Percentiles rank a stretch among this genome's conserved stretches.
phyloP scores from a whole-genome alignment of 2,888 invertebrate genomes.

The Apantesis nais region DNA sequence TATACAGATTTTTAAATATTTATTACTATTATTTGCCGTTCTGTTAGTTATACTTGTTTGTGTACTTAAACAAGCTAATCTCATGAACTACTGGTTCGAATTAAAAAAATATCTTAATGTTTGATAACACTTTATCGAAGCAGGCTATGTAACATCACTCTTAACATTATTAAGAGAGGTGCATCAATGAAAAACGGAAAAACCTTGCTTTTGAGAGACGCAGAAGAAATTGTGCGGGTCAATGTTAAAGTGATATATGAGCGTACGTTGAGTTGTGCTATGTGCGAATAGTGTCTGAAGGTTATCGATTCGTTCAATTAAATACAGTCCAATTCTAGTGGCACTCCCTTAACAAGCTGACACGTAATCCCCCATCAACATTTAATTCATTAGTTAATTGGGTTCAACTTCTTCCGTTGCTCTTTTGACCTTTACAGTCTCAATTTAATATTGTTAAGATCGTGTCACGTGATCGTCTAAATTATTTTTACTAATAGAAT shows the following conservation, averaged over 20 bases:
- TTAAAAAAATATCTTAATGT: too few relatives aligned
- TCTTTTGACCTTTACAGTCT: background rate
- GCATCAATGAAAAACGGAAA: too few relatives aligned
- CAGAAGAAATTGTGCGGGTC: too few relatives aligned
- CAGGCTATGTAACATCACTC: too few relatives aligned
- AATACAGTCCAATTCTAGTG: background rate
- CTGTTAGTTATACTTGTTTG: too few relatives aligned
- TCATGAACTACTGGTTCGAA: too few relatives aligned
- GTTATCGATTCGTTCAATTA: background rate
- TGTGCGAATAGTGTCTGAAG: background rate
- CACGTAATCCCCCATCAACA: conserved; percentile 4
- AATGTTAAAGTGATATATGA: background rate
- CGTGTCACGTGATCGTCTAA: background rate
- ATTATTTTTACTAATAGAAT: background rate
- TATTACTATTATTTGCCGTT: too few relatives aligned
- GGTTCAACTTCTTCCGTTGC: background rate
- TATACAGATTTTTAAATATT: too few relatives aligned
- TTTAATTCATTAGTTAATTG: conserved; percentile 4
- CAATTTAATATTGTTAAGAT: background rate
- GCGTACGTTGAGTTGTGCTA: background rate
- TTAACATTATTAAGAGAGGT: too few relatives aligned
- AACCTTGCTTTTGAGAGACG: too few relatives aligned
- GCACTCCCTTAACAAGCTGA: background rate
- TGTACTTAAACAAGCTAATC: too few relatives aligned
- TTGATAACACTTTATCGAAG: too few relatives aligned